Evolutionary conservation across 2,113 vertebrate species (phyloP).

Genomic region (Rhizomys pruinosus): DNA sequence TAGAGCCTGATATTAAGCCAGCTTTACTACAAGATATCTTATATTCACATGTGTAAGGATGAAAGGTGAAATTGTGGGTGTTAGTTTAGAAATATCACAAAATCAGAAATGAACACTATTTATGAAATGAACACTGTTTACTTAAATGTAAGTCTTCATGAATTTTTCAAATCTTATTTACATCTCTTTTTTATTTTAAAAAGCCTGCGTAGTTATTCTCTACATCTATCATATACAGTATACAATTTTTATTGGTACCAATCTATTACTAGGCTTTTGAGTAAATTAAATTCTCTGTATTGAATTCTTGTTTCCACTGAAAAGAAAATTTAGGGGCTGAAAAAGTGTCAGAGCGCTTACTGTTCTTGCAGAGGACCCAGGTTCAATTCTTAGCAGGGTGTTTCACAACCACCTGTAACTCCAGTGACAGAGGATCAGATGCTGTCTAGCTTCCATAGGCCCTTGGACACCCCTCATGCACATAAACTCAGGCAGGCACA

Average conservation of each 20-base stretch:
- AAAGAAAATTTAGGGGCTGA: neutral
- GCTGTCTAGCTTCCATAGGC: too few relatives aligned
- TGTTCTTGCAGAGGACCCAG: too few relatives aligned
- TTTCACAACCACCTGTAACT: too few relatives aligned
- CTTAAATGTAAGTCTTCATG: neutral
- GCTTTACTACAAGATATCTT: neutral
- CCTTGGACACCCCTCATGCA: neutral
- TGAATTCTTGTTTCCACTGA: neutral
- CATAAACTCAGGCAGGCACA: too few relatives aligned
- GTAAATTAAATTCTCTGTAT: neutral
- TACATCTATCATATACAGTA: neutral
- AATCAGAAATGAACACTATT: neutral
- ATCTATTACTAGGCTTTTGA: neutral
- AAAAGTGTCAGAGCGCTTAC: too few relatives aligned
- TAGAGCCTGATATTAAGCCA: neutral
- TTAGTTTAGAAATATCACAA: neutral
- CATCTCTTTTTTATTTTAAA: neutral
- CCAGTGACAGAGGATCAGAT: too few relatives aligned
- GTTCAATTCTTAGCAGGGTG: too few relatives aligned
- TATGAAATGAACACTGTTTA: neutral
- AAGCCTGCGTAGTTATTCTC: neutral
- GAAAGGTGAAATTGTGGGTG: neutral
- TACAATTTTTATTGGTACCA: neutral
- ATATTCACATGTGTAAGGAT: neutral
- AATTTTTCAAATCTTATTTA: neutral